These are phyloP conservation scores for Geopemphigus sp. DNA, from an alignment of 1,140 invertebrate species.

Conservation along the genomic window DNA sequence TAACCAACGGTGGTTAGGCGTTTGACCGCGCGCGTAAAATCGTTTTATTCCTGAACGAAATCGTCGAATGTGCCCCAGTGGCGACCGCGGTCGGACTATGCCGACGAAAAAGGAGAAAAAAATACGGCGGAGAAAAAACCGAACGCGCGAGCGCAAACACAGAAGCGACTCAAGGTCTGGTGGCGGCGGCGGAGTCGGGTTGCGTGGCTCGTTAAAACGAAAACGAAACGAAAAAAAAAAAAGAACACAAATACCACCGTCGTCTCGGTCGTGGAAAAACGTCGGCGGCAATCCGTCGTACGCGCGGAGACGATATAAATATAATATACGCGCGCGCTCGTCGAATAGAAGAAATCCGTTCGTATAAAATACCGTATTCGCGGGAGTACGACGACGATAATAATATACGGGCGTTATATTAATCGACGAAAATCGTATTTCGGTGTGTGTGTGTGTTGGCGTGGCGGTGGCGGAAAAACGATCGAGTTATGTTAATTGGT, in stretches of 20 bases:
- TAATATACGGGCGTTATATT: not conserved
- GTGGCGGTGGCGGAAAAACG: slow-evolving; percentile 10
- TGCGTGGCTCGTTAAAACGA: slow-evolving; percentile 11
- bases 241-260: too few species aligned
- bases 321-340: not conserved
- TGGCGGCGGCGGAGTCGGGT: not conserved
- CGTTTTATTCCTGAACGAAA: too few species aligned
- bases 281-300: not conserved
- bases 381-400: not conserved
- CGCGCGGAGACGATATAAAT: too few species aligned
- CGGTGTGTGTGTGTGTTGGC: not conserved
- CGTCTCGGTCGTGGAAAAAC: not conserved
- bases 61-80: too few species aligned
- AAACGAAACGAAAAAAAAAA: not conserved
- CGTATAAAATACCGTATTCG: not conserved
- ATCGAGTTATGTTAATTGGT: slow-evolving; percentile 40
- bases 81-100: not conserved
- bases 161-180: slow-evolving; percentile 7
- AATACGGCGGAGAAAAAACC: not conserved
- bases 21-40: too few species aligned
- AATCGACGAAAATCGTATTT: slow-evolving; percentile 29
- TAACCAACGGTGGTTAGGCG: too few species aligned
- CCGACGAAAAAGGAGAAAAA: not conserved
- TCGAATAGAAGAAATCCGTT: too few species aligned
- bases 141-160: not conserved